phyloP scores from a whole-genome alignment of 2,797 vertebrate genomes.

The Gymnothorax reevesii region DNA sequence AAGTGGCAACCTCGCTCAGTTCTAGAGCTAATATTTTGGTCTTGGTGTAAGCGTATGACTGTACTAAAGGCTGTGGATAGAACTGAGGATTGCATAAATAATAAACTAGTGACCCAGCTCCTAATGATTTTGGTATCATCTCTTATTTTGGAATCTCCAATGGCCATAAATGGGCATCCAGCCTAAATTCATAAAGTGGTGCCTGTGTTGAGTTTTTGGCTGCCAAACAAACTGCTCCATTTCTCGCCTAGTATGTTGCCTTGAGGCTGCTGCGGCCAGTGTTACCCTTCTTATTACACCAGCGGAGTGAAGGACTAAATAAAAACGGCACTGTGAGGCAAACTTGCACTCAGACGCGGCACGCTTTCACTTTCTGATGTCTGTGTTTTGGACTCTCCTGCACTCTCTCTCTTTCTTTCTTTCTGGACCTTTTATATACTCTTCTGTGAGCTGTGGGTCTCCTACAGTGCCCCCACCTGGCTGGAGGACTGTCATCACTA shows the following conservation, averaged over 20 bases:
- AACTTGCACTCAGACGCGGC: background rate
- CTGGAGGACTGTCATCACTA: background rate
- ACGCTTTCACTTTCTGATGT: background rate
- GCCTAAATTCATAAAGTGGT: too few species aligned
- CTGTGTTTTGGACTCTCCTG: background rate
- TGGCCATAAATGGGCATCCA: background rate
- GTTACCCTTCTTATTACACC: background rate
- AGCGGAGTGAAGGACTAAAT: background rate
- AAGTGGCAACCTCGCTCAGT: background rate
- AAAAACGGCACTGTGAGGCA: background rate
- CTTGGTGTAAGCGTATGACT: background rate
- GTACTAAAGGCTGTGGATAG: background rate
- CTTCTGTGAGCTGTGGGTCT: background rate
- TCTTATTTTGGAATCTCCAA: background rate
- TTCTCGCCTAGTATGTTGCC: background rate
- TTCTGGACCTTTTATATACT: background rate
- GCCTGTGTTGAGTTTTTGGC: background rate
- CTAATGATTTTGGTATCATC: background rate
- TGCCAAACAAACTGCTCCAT: background rate
- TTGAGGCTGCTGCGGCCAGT: background rate
- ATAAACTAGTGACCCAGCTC: background rate
- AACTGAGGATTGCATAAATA: background rate
- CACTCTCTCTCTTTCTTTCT: background rate
- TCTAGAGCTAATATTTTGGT: background rate
- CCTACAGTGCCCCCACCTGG: background rate